A percentile compares a stretch with the other conserved stretches of the same genome.
These are phyloP conservation scores for Dromococcyx pavoninus DNA, from an alignment of 2,797 vertebrate genomes.

Conservation along the genomic window DNA sequence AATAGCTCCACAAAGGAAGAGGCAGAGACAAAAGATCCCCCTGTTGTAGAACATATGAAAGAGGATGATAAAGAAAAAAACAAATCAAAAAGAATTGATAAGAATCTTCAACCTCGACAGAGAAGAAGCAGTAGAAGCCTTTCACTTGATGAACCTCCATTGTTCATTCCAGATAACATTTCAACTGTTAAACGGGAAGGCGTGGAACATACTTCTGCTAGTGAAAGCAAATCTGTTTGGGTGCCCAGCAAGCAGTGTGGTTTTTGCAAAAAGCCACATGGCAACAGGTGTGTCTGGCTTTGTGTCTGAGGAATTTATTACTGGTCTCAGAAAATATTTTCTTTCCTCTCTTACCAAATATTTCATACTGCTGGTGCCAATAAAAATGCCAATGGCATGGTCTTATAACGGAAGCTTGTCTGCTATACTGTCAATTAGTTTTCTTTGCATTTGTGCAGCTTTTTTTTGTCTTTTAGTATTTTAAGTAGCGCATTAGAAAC, in stretches of 20 bases:
- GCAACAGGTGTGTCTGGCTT: constrained; percentile 88
- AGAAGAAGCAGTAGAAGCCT: constrained; percentile 87
- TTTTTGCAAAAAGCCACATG: constrained; percentile 94
- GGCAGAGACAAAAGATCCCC: constrained; percentile 64
- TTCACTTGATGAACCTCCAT: constrained; percentile 92
- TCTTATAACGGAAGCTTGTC: neutral
- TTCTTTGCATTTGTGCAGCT: neutral
- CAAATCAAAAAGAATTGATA: constrained; percentile 87
- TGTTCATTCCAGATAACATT: constrained; percentile 98
- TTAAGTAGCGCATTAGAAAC: neutral
- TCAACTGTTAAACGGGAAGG: constrained; percentile 87
- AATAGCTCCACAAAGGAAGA: constrained; percentile 78
- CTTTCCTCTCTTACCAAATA: neutral
- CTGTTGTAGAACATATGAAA: constrained; percentile 60
- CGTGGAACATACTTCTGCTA: constrained; percentile 73
- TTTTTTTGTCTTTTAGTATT: neutral
- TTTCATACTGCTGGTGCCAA: neutral
- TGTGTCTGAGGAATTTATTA: neutral
- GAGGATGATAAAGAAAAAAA: constrained; percentile 85
- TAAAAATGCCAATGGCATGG: neutral
- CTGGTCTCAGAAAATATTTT: neutral
- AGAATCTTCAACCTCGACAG: constrained; percentile 84
- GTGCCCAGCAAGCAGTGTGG: constrained; percentile 94
- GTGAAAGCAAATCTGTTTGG: constrained; percentile 85
- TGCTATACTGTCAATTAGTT: neutral